phyloP scores from a whole-genome alignment of 2,797 vertebrate species.

The Sebastes trivittatus region DNA sequence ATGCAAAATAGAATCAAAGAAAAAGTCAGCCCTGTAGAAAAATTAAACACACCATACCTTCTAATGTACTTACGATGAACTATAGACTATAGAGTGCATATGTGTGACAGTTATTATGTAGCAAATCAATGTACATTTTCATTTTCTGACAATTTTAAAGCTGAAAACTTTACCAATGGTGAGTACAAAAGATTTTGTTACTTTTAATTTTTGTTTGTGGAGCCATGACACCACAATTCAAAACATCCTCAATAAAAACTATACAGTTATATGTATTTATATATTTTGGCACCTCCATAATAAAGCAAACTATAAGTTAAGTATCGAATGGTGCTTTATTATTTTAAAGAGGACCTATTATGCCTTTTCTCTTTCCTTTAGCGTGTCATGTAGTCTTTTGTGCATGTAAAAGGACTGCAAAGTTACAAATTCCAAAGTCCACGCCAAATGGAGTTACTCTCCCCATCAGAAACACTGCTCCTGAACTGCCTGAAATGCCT shows the following conservation, averaged over 20 bases:
- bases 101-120: not conserved
- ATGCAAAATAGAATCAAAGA: too few species aligned
- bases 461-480: too few species aligned
- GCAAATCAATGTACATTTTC: not conserved
- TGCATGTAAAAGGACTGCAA: too few species aligned
- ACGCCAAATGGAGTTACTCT: too few species aligned
- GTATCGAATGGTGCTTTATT: not conserved
- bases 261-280: not conserved
- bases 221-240: not conserved
- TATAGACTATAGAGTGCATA: not conserved
- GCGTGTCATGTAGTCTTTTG: too few species aligned
- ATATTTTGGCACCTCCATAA: not conserved
- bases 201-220: not conserved
- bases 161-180: not conserved
- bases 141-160: not conserved
- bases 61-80: not conserved
- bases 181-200: not conserved
- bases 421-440: too few species aligned
- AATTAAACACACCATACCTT: not conserved
- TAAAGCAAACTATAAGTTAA: not conserved
- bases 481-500: too few species aligned
- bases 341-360: too few species aligned
- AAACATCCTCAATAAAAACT: not conserved
- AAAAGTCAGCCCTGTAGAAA: not conserved
- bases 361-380: too few species aligned